Evolutionary conservation across 2,797 vertebrate species (phyloP), one percentile per base, ranked within the genome.

Genomic region (Spea hammondii): DNA sequence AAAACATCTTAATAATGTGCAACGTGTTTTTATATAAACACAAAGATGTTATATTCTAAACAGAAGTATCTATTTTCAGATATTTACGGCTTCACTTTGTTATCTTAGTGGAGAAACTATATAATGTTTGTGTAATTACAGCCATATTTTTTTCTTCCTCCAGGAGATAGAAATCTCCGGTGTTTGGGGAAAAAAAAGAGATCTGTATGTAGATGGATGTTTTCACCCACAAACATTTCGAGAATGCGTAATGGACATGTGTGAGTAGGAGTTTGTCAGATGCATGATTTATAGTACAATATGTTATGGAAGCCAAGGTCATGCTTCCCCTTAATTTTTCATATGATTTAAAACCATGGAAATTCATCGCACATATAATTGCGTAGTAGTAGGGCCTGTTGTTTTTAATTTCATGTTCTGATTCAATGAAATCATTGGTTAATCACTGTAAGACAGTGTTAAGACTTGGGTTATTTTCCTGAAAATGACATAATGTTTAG

Each of bases 251-350:
- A 72, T 66, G 62, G 59, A 76, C 69, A 77, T 69, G 74, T 81
- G 69, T 77, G 79, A 77, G 74, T 81, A 76, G 74, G 79, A 72
- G 69, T 68, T 8, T 77, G 74, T 67, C 60, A 81, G 47, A 76
- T 47, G 47, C 53, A 62, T 81, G 74, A 81, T 81, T 71, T 77
- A 81, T 81, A 60, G 74, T 53, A 74, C 70, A 77, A 81, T 81
- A 77, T 77, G 64, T 57, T 77, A 67, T 14, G 32, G 59, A 14
- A 72, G 47, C 54, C 74, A 77, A 17, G 48, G 48, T 66, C 46
- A 71, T 49, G 60, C 5, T 11, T 48, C 49, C 71, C 72, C 44
- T 32, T 51, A 44, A 49, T 80, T 70, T 17, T 70, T 65, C 67
- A 45, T 44, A 62, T 68, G 13, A 17, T 74, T 59, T 77, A 60